phyloP scores from a whole-genome alignment of 2,113 vertebrate species.

The Conger conger region DNA sequence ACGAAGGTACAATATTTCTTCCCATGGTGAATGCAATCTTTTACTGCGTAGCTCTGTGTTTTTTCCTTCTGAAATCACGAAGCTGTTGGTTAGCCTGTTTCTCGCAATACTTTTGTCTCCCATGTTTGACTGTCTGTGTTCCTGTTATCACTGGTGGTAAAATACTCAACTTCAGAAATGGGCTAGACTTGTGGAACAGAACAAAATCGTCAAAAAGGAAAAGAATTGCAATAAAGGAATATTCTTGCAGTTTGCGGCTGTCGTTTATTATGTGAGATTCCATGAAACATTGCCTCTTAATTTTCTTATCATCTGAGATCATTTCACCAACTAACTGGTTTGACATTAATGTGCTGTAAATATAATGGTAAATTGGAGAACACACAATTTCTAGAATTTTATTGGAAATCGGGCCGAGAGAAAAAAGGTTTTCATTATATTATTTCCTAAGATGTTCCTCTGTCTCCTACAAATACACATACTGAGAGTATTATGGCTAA shows the following conservation, averaged over 20 bases:
- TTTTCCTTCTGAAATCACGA: background rate
- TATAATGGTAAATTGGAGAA: too few species aligned
- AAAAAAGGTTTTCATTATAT: too few species aligned
- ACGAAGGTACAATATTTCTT: background rate
- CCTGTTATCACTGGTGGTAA: background rate
- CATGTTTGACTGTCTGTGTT: background rate
- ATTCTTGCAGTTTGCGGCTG: slow-evolving; percentile 19
- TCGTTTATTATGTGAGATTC: background rate
- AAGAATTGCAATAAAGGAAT: slow-evolving; percentile 4
- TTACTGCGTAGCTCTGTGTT: background rate
- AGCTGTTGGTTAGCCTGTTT: background rate
- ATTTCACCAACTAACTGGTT: too few species aligned
- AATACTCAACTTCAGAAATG: background rate
- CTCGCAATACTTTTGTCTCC: background rate
- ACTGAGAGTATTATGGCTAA: too few species aligned
- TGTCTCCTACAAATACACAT: too few species aligned
- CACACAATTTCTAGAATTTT: too few species aligned
- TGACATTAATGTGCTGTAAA: too few species aligned
- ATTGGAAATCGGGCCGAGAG: too few species aligned
- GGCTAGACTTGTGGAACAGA: background rate
- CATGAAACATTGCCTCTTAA: background rate
- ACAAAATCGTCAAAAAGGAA: background rate
- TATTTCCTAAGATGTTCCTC: too few species aligned
- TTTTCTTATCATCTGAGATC: too few species aligned
- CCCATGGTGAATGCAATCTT: background rate